phyloP scores from a whole-genome alignment of 2,888 invertebrate genomes.

The Formica aserva region DNA sequence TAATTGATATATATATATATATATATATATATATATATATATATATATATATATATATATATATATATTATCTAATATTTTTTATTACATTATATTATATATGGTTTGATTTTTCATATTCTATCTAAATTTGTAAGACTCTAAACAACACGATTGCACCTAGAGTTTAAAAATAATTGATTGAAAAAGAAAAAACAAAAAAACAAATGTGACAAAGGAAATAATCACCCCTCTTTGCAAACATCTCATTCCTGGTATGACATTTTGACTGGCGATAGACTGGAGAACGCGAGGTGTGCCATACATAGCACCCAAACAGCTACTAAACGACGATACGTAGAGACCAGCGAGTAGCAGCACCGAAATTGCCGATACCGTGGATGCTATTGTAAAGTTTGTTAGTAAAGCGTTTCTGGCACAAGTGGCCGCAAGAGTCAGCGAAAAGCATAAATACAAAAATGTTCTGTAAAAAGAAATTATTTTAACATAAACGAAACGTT shows the following conservation, averaged over 20 bases:
- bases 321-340: constrained; percentile 98
- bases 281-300: constrained; percentile 98
- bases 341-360: constrained; percentile 95
- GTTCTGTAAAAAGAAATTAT: constrained; percentile 88
- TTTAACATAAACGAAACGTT: background rate
- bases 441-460: constrained; percentile 95
- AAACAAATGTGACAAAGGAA: constrained; percentile 40
- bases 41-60: background rate
- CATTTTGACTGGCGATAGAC: constrained; percentile 97
- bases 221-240: constrained; percentile 94
- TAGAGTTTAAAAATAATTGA: background rate
- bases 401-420: constrained; percentile 91
- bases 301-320: constrained; percentile 98
- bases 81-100: background rate
- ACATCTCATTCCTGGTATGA: constrained; percentile 95
- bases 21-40: no score
- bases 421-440: constrained; percentile 95
- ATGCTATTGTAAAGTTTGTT: constrained; percentile 95
- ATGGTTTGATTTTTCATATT: background rate
- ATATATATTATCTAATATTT: background rate
- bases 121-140: background rate
- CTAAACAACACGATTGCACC: background rate
- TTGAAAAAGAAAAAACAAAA: constrained; percentile 26
- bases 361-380: constrained; percentile 94
- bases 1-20: background rate